Conservation (phyloP, 2,797 vertebrate species). For the Aphelocoma californica region DNA sequence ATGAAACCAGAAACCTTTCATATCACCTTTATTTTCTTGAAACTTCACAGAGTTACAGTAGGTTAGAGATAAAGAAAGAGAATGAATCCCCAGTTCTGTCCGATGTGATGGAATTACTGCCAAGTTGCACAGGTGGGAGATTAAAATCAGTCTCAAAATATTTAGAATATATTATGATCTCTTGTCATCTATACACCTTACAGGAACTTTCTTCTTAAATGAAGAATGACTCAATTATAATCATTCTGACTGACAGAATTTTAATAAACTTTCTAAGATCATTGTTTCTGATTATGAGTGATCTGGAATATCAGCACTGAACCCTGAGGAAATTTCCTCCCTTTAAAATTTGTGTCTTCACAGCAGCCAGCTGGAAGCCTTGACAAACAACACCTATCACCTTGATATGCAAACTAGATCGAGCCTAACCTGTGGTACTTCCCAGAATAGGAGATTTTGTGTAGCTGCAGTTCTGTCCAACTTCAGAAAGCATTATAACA, state of each 20-base stretch:
- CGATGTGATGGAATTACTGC: not conserved
- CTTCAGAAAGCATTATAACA: not conserved
- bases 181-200: conserved; percentile 26
- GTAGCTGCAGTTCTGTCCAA: not conserved
- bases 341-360: not conserved
- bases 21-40: not conserved
- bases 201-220: conserved; percentile 12
- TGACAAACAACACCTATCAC: not conserved
- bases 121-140: conserved; percentile 53
- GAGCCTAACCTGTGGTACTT: not conserved
- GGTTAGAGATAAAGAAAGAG: not conserved
- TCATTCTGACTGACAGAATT: conserved; percentile 20
- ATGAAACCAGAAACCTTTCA: not conserved
- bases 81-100: not conserved
- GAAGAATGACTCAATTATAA: conserved; percentile 34
- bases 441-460: not conserved
- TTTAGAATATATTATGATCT: conserved; percentile 36
- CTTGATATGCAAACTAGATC: not conserved
- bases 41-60: not conserved
- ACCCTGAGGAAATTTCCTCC: not conserved
- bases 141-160: conserved; percentile 46
- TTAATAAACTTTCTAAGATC: not conserved
- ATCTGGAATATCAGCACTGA: not conserved
- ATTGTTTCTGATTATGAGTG: not conserved
- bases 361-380: not conserved